These are phyloP conservation scores for Erebia palarica DNA, from an alignment of 2,888 invertebrate species.

Conservation along the genomic window DNA sequence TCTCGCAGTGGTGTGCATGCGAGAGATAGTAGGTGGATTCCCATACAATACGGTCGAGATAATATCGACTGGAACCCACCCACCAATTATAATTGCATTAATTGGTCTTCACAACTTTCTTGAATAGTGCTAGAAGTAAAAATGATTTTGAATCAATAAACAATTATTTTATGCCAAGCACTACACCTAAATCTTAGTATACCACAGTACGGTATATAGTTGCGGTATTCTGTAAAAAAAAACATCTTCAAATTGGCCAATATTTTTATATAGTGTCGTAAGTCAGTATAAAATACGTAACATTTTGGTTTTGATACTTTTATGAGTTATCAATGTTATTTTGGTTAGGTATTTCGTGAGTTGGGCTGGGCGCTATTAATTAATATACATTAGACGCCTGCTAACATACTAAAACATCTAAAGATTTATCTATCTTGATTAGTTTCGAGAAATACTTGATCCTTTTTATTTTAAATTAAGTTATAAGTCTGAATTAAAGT, in stretches of 20 bases:
- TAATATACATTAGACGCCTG: too few relatives aligned
- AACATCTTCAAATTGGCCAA: conserved; percentile 4
- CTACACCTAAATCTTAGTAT: not conserved
- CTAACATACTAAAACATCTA: too few relatives aligned
- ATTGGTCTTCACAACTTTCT: not conserved
- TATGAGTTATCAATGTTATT: not conserved
- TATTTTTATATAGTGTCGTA: conserved; percentile 3
- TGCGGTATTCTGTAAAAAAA: not conserved
- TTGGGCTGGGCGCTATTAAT: too few relatives aligned
- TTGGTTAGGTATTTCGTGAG: not conserved
- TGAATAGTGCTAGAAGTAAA: not conserved
- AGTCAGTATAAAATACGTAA: not conserved
- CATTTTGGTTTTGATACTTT: not conserved
- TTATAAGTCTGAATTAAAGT: not conserved
- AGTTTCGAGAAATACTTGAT: not conserved
- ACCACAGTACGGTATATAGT: not conserved
- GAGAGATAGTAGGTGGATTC: too few relatives aligned
- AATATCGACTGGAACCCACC: too few relatives aligned
- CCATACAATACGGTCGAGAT: too few relatives aligned
- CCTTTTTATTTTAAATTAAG: not conserved
- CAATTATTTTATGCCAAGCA: not conserved
- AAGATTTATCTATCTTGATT: not conserved
- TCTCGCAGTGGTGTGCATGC: too few relatives aligned
- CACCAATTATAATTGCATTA: not conserved
- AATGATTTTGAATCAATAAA: not conserved